Percentiles rank a stretch among this genome's conserved stretches.
Evolutionary conservation across 2,797 vertebrate species (phyloP).

Genomic region (Chromis chromis): DNA sequence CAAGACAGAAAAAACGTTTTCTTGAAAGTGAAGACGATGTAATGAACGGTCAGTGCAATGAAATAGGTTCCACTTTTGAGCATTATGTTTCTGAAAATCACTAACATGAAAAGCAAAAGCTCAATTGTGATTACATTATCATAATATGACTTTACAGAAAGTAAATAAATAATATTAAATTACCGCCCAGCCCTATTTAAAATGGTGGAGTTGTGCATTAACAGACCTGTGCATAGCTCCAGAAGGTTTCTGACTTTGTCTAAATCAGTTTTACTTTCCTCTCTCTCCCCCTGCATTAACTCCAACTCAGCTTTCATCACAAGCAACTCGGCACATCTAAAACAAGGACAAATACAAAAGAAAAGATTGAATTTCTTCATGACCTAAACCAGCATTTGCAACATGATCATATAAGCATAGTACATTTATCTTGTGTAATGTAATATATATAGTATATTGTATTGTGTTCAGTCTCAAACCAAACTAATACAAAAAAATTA

Average conservation of each 20-base stretch:
- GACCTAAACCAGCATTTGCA: too few relatives aligned
- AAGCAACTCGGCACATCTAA: constrained; percentile 89
- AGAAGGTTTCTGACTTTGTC: constrained; percentile 89
- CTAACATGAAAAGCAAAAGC: background rate
- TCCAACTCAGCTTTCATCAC: constrained; percentile 92
- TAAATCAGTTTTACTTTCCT: constrained; percentile 86
- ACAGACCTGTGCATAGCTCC: constrained; percentile 88
- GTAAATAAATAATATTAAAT: background rate
- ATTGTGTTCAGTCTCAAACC: too few relatives aligned
- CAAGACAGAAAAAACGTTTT: background rate
- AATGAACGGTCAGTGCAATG: too few relatives aligned
- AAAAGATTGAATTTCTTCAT: too few relatives aligned
- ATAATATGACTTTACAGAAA: background rate
- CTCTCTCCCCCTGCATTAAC: constrained; percentile 85
- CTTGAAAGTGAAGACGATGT: too few relatives aligned
- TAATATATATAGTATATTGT: too few relatives aligned
- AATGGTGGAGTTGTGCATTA: background rate
- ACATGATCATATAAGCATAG: too few relatives aligned
- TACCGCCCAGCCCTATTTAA: background rate
- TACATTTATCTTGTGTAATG: too few relatives aligned
- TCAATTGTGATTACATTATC: background rate
- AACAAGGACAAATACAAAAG: constrained; percentile 3
- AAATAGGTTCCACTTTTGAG: too few relatives aligned
- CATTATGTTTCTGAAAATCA: too few relatives aligned
- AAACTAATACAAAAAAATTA: background rate